A percentile compares a stretch with the other conserved stretches of the same genome.
Evolutionary conservation across 2,888 invertebrate genomes (phyloP).

Genomic region (Polyommatus iphigenia): DNA sequence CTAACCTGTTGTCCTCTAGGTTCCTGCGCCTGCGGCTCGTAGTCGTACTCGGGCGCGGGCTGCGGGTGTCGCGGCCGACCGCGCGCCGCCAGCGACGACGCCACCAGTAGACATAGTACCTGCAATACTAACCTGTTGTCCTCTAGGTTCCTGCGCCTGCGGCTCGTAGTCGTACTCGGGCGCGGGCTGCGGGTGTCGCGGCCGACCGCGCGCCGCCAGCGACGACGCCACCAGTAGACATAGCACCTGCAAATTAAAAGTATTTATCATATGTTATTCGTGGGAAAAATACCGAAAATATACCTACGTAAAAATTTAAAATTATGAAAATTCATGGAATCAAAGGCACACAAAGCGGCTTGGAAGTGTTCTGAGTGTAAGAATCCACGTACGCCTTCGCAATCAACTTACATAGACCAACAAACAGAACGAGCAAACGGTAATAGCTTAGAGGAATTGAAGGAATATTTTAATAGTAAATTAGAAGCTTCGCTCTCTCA

Average conservation of each 20-base stretch:
- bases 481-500: no score
- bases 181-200: constrained; percentile 55
- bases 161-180: constrained; percentile 69
- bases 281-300: no score
- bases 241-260: constrained; percentile 55
- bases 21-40: constrained; percentile 69
- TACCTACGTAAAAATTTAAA: no score
- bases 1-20: constrained; percentile 45
- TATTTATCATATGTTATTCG: background rate
- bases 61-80: constrained; percentile 58
- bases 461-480: no score
- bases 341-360: no score
- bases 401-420: no score
- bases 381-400: no score
- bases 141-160: constrained; percentile 61
- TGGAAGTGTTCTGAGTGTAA: no score
- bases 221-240: constrained; percentile 59
- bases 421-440: no score
- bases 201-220: constrained; percentile 61
- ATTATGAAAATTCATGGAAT: no score
- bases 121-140: constrained; percentile 49
- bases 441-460: no score
- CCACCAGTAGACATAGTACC: constrained; percentile 61
- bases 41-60: constrained; percentile 63
- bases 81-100: constrained; percentile 59